These are phyloP conservation scores for Limnephilus rhombicus DNA, from an alignment of 2,888 invertebrate genomes.

Conservation along the genomic window DNA sequence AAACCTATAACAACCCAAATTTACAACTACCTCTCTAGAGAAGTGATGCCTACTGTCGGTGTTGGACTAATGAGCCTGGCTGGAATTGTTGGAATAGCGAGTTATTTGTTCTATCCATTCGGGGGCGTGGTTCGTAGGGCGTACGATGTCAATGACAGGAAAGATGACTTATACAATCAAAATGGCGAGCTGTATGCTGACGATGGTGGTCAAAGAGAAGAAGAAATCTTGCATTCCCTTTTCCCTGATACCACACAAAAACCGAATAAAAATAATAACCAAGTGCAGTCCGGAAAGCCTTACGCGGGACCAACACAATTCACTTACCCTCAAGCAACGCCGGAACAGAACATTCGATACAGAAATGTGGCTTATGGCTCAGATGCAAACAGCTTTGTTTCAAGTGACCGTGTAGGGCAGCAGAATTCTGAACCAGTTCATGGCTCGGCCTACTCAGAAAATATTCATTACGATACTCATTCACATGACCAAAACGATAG, in stretches of 20 bases:
- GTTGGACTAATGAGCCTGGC: slow-evolving; percentile 87
- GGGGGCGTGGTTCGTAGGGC: slow-evolving; percentile 82
- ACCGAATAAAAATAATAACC: slow-evolving; percentile 71
- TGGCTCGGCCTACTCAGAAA: slow-evolving; percentile 74
- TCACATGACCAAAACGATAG: slow-evolving; percentile 51
- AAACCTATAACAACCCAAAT: slow-evolving; percentile 85
- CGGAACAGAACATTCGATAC: slow-evolving; percentile 73
- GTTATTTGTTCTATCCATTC: slow-evolving; percentile 87
- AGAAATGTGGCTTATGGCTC: slow-evolving; percentile 73
- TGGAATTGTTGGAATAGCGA: slow-evolving; percentile 85
- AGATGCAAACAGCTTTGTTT: slow-evolving; percentile 72
- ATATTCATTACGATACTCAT: slow-evolving; percentile 72
- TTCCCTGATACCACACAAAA: slow-evolving; percentile 80
- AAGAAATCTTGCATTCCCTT: slow-evolving; percentile 87
- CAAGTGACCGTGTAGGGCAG: slow-evolving; percentile 72
- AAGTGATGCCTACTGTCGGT: slow-evolving; percentile 89
- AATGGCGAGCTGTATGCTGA: slow-evolving; percentile 83
- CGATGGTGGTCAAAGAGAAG: slow-evolving; percentile 85
- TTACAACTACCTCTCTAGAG: slow-evolving; percentile 87
- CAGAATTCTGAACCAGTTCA: slow-evolving; percentile 77
- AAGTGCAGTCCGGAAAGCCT: slow-evolving; percentile 71
- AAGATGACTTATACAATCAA: slow-evolving; percentile 82
- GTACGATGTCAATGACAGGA: slow-evolving; percentile 80
- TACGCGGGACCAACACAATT: slow-evolving; percentile 73
- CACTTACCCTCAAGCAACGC: slow-evolving; percentile 70